A percentile compares a stretch with the other conserved stretches of the same genome.
Evolutionary conservation across 2,113 vertebrate genomes (phyloP).

Genomic region (Megaptera novaeangliae): DNA sequence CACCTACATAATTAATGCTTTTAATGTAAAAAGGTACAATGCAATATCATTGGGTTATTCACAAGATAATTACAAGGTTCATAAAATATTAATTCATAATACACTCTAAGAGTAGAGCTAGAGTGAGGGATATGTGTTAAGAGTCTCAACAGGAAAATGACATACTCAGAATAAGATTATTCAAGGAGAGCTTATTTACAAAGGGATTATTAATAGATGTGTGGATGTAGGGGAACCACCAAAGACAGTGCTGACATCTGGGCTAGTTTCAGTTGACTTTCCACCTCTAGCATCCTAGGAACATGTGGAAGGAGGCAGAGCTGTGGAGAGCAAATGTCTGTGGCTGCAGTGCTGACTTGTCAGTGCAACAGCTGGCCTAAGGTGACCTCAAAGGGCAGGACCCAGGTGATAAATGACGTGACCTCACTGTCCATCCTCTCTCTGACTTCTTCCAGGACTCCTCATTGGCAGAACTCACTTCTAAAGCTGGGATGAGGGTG

Average conservation of each 20-base stretch:
- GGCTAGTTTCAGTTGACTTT: background rate
- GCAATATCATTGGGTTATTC: background rate
- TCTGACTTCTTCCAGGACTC: background rate
- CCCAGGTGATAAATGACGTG: background rate
- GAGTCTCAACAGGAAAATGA: background rate
- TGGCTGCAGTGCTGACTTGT: background rate
- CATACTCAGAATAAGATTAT: background rate
- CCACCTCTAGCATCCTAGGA: background rate
- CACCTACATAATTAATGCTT: slow-evolving; percentile 27
- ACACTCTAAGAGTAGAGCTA: background rate
- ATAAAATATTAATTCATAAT: slow-evolving; percentile 29
- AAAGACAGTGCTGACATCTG: background rate
- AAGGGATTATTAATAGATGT: background rate
- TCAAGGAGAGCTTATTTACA: background rate
- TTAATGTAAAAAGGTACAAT: slow-evolving; percentile 4
- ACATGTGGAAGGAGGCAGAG: background rate
- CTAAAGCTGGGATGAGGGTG: background rate
- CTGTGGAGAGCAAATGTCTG: background rate
- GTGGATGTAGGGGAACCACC: background rate
- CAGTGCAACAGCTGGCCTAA: background rate
- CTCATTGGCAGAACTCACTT: background rate
- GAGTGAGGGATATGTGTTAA: background rate
- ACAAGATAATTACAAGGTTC: background rate
- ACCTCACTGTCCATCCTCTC: background rate
- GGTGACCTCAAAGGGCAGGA: background rate